These are phyloP conservation scores for Drosophila malerkotliana DNA, from an alignment of 1,140 invertebrate genomes.

Conservation along the genomic window DNA sequence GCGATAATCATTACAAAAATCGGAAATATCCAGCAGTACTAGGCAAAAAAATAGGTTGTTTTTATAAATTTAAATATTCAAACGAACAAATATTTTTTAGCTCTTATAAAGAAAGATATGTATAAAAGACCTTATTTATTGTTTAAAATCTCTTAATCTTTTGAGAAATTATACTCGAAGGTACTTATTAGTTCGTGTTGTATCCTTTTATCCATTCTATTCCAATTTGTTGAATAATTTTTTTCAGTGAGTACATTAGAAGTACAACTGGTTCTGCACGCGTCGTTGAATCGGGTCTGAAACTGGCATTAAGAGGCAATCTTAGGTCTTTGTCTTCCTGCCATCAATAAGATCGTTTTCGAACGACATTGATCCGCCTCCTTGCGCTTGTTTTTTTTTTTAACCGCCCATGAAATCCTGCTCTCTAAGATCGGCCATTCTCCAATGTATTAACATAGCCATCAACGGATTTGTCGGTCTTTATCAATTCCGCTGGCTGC, in stretches of 20 bases:
- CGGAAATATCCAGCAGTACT: constrained; percentile 38
- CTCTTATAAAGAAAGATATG: too few relatives aligned
- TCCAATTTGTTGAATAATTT: neutral
- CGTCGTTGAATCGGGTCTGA: constrained; percentile 41
- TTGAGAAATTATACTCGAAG: too few relatives aligned
- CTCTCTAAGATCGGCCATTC: constrained; percentile 44
- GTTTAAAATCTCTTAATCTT: too few relatives aligned
- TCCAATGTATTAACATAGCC: constrained; percentile 67
- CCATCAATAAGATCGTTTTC: constrained; percentile 79
- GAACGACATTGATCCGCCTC: constrained; percentile 56
- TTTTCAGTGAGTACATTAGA: constrained; percentile 16
- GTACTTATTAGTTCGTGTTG: too few relatives aligned
- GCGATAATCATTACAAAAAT: constrained; percentile 74
- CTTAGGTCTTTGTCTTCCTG: constrained; percentile 79
- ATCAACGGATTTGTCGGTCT: constrained; percentile 80
- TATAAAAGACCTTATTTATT: too few relatives aligned
- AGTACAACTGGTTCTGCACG: constrained; percentile 67
- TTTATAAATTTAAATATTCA: neutral
- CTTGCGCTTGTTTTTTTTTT: neutral
- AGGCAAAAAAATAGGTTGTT: neutral
- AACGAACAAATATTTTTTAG: neutral
- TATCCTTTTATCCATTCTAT: too few relatives aligned
- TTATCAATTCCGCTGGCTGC: constrained; percentile 77
- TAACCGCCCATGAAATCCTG: neutral
- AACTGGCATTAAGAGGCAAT: constrained; percentile 63